phyloP scores from a whole-genome alignment of 2,797 vertebrate genomes.

The Nasua narica region DNA sequence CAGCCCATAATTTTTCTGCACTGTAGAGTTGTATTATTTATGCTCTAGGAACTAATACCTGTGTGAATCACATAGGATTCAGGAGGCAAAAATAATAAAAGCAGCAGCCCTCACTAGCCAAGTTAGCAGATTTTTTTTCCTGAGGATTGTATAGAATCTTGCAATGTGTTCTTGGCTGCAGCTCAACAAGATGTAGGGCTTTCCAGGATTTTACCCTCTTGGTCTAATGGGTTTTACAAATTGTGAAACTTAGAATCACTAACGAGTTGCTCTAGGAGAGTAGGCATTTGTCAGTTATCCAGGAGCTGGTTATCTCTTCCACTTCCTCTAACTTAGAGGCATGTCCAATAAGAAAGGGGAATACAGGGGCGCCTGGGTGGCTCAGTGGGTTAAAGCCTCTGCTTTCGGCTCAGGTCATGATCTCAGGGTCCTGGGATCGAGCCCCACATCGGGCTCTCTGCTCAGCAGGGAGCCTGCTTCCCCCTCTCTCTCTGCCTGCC shows the following conservation, averaged over 20 bases:
- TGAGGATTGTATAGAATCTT: background rate
- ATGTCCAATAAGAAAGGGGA: background rate
- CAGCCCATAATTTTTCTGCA: background rate
- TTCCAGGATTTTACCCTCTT: background rate
- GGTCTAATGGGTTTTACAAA: background rate
- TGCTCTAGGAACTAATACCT: background rate
- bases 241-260: background rate
- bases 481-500: too few relatives aligned
- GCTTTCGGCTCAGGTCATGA: too few relatives aligned
- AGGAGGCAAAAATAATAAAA: background rate
- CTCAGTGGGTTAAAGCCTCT: too few relatives aligned
- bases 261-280: background rate
- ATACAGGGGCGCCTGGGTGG: too few relatives aligned
- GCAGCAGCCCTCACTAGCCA: background rate
- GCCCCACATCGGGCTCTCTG: too few relatives aligned
- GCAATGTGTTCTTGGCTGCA: background rate
- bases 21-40: constrained; percentile 23
- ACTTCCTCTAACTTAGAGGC: background rate
- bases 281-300: background rate
- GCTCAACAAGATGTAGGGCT: background rate
- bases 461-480: too few relatives aligned
- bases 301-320: background rate
- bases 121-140: background rate
- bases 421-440: too few relatives aligned
- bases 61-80: background rate